Evolutionary conservation across 2,113 vertebrate genomes (phyloP), one percentile per base, ranked within the genome.

Genomic region (Shinisaurus crocodilurus): DNA sequence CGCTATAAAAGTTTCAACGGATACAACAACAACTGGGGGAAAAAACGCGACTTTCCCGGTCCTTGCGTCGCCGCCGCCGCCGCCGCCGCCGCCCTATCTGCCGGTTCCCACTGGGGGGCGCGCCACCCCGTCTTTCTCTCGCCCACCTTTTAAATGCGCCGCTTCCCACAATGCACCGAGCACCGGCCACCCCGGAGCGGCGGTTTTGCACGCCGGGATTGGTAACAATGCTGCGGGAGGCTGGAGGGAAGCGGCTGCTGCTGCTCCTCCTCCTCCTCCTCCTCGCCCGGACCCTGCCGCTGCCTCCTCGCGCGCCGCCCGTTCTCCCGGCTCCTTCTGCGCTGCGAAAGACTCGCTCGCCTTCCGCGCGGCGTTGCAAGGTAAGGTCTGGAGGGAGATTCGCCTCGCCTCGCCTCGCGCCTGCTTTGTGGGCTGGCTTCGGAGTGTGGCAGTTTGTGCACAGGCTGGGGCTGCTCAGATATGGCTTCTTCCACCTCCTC

Each of bases 161-260:
- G 67, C 54, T 87, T 90, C 89, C 89, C 89, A 90, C 89, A 82
- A 86, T 87, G 85, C 89, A 74, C 85, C 8, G 29, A 74, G 76
- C 65, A 40, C 7, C 6, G 74, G 70, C 16, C 54, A 60, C 81
- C 43, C 32, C 23, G 4, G 88, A n/a, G 16, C 54, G 8, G 50
- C 20, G 32, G 10, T 29, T 43, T 48, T 72, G 82, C 89, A 69
- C 82, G 10, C 60, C 60, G 88, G 88, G 20, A 57, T 50, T 29
- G 45, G n/a, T 32, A 67, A 57, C 89, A 70, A 85, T 25, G 89
- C 75, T 85, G 89, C 89, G 13, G 87, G 67, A 48, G 45, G 25
- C 37, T 63, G 63, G 63, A 2, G 57, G 87, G 48, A 37, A 69
- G 81, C 16, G 60, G 50, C 70, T 48, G n/a, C n/a, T n/a, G n/a